Evolutionary conservation across 2,797 vertebrate species (phyloP), one percentile per base, ranked within the genome.

Genomic region (Holocentrus rufus): DNA sequence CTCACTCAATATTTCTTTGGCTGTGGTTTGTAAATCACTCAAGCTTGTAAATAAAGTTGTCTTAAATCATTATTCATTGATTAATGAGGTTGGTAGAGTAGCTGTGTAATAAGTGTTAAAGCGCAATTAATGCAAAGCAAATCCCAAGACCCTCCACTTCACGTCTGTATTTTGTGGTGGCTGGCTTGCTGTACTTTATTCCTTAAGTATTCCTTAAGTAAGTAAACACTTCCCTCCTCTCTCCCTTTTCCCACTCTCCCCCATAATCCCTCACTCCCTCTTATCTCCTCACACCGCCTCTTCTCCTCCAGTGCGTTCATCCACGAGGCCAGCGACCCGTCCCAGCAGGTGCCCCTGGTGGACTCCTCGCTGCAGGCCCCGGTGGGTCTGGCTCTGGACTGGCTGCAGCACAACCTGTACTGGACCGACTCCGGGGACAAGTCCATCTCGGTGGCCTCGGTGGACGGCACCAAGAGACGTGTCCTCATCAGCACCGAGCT

Each of bases 321-420:
- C 84, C 96, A 97, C 65, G 97, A 98, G 85, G 97, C 97, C 9
- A 94, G 93, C 0, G 95, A 98, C 91, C 95, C 95, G 0, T 87
- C 95, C 0, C 96, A 95, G 90, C 97, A 99, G 86, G 89, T 95
- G 65, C 94, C 94, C 1, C 90, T 99, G 77, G 94, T 99, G 22
- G 95, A 95, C 39, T 93, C 95, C 7, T 93, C 94, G 62, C 92
- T 99, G 70, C 95, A 96, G 82, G 96, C 96, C 14, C 97, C 97
- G 0, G 96, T 97, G 86, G 97, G 98, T 36, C 91, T 99, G 88
- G 98, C 98, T 0, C 92, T 98, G 69, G 98, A 99, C 91, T 99
- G 98, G 98, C 95, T 99, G 57, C 98, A 99, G 54, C 97, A 96
- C 91, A 98, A 98, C 83, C 94, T 99, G 86, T 99, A 99, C 91